Evolutionary conservation across 2,888 invertebrate species (phyloP).

Genomic region (Cancer borealis): DNA sequence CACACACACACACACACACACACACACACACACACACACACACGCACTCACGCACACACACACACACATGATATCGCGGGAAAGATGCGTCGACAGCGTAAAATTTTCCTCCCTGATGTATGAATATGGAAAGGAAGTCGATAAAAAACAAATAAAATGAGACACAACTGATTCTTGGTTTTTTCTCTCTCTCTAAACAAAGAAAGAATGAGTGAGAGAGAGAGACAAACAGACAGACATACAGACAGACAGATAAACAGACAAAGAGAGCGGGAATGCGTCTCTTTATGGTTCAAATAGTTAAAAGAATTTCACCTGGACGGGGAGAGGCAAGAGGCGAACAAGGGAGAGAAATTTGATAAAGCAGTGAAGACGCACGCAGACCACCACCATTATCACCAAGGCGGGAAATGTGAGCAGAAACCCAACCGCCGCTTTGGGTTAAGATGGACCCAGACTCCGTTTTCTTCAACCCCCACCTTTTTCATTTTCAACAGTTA

Average conservation of each 20-base stretch:
- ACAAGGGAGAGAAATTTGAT: background rate
- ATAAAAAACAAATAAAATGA: background rate
- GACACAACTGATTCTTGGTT: too few relatives aligned
- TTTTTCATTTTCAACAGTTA: background rate
- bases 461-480: background rate
- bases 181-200: too few relatives aligned
- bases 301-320: background rate
- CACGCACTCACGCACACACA: background rate
- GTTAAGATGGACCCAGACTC: constrained; percentile 20
- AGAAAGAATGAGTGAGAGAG: too few relatives aligned
- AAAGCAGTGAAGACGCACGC: too few relatives aligned
- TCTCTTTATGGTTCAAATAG: background rate
- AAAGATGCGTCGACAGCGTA: background rate
- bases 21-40: constrained; percentile 20
- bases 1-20: background rate
- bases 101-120: background rate
- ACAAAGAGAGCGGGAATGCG: too few relatives aligned
- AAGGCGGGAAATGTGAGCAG: background rate
- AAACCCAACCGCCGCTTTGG: background rate
- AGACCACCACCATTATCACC: background rate
- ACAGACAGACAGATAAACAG: too few relatives aligned
- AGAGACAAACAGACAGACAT: too few relatives aligned
- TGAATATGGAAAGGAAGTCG: constrained; percentile 11
- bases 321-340: background rate
- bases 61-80: background rate